These are phyloP conservation scores for Teleiodes luculella DNA, from an alignment of 2,888 invertebrate species.

Conservation along the genomic window DNA sequence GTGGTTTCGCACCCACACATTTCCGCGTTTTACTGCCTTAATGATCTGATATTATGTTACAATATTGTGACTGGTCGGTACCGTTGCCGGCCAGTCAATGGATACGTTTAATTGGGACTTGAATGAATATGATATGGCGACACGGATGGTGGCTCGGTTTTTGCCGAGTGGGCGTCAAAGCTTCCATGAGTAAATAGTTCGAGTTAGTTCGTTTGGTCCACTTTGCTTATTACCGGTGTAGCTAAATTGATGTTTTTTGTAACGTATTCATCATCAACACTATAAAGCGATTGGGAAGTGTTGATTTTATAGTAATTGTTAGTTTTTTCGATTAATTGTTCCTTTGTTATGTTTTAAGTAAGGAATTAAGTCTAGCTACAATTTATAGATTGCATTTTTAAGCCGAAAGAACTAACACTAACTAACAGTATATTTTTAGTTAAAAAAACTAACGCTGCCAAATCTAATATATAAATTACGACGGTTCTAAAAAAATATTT, in stretches of 20 bases:
- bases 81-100: conserved; percentile 56
- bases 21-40: conserved; percentile 70
- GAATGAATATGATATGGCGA: conserved; percentile 50
- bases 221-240: too few species aligned
- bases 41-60: conserved; percentile 73
- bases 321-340: conserved; percentile 36
- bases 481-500: too few species aligned
- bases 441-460: too few species aligned
- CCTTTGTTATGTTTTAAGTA: neutral
- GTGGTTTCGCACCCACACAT: conserved; percentile 77
- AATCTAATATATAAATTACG: too few species aligned
- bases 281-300: conserved; percentile 21
- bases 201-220: too few species aligned
- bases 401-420: too few species aligned
- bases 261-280: too few species aligned
- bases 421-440: too few species aligned
- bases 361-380: too few species aligned
- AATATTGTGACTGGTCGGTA: conserved; percentile 58
- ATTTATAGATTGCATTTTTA: too few species aligned
- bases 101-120: conserved; percentile 50
- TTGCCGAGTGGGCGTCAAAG: conserved; percentile 31
- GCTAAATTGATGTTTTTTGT: too few species aligned
- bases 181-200: neutral
- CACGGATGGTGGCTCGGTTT: conserved; percentile 44
- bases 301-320: conserved; percentile 27